Evolutionary conservation across 92 coral and sea anemone species (phyloP).

Genomic region (Epizoanthus illoricatus): DNA sequence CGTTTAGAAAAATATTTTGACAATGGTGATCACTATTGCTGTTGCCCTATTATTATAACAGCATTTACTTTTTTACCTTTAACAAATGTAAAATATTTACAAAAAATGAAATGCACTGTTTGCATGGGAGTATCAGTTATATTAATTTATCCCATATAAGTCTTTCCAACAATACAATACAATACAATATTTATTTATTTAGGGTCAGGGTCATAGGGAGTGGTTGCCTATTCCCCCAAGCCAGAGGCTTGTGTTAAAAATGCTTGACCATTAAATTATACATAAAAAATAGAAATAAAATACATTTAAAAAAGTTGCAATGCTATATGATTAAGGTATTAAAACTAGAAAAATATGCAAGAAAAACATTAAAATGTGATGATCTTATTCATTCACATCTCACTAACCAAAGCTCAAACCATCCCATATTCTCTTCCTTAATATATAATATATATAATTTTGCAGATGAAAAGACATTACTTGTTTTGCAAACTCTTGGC

Average conservation of each 20-base stretch:
- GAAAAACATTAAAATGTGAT: not conserved
- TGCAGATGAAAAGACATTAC: slow-evolving; percentile 17
- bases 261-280: too few relatives aligned
- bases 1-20: too few relatives aligned
- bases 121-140: slow-evolving; percentile 12
- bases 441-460: not conserved
- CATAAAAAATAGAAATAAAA: not conserved
- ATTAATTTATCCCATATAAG: slow-evolving; percentile 7
- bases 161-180: not conserved
- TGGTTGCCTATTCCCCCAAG: too few relatives aligned
- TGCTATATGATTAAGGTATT: slow-evolving; percentile 13
- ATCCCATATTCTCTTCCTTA: not conserved
- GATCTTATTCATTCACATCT: too few relatives aligned
- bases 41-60: too few relatives aligned
- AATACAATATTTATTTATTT: not conserved
- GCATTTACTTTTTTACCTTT: not conserved
- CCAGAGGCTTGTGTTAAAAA: too few relatives aligned
- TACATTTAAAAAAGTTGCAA: not conserved
- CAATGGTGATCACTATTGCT: too few relatives aligned
- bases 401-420: too few relatives aligned
- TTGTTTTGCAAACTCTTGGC: slow-evolving; percentile 11
- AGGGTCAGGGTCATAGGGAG: too few relatives aligned
- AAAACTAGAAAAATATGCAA: slow-evolving; percentile 2
- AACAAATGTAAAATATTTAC: slow-evolving; percentile 5
- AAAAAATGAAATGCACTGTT: slow-evolving; percentile 4